phyloP scores from a whole-genome alignment of 2,888 invertebrate genomes.

The Campaea margaritaria region DNA sequence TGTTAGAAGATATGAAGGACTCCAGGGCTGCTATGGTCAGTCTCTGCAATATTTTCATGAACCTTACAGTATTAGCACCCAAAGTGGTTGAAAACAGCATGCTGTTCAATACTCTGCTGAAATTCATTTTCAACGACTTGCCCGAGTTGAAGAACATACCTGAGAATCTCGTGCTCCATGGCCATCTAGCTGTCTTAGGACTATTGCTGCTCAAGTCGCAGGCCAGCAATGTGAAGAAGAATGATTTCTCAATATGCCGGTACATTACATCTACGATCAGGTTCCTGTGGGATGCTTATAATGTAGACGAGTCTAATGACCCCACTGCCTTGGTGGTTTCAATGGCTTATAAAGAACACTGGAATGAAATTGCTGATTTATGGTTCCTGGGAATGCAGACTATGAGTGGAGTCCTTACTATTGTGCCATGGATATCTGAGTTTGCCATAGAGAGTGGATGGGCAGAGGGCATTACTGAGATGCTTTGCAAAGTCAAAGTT shows the following conservation, averaged over 20 bases:
- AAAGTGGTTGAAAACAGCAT: conserved; percentile 92
- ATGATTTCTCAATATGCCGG: conserved; percentile 94
- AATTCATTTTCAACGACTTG: conserved; percentile 93
- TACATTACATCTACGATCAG: conserved; percentile 95
- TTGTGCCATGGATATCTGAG: conserved; percentile 95
- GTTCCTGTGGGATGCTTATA: conserved; percentile 97
- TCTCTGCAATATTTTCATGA: conserved; percentile 96
- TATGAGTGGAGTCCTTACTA: conserved; percentile 91
- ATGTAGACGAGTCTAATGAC: conserved; percentile 94
- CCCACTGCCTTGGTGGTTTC: conserved; percentile 93
- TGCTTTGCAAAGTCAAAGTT: conserved; percentile 92
- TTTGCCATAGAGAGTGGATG: conserved; percentile 97
- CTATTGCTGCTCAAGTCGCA: conserved; percentile 93
- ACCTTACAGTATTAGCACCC: conserved; percentile 94
- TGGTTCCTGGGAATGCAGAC: conserved; percentile 98
- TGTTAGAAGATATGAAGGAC: conserved; percentile 93
- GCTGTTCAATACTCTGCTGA: conserved; percentile 91
- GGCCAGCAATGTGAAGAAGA: conserved; percentile 92
- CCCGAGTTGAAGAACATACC: conserved; percentile 93
- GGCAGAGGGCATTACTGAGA: conserved; percentile 94
- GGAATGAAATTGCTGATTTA: conserved; percentile 95
- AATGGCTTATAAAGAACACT: conserved; percentile 93
- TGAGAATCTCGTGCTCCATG: conserved; percentile 93
- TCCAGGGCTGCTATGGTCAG: conserved; percentile 94
- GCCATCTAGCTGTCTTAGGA: conserved; percentile 93